Percentiles rank a stretch among this genome's conserved stretches.
phyloP scores from a whole-genome alignment of 2,797 vertebrate genomes.

The Centroberyx gerrardi region DNA sequence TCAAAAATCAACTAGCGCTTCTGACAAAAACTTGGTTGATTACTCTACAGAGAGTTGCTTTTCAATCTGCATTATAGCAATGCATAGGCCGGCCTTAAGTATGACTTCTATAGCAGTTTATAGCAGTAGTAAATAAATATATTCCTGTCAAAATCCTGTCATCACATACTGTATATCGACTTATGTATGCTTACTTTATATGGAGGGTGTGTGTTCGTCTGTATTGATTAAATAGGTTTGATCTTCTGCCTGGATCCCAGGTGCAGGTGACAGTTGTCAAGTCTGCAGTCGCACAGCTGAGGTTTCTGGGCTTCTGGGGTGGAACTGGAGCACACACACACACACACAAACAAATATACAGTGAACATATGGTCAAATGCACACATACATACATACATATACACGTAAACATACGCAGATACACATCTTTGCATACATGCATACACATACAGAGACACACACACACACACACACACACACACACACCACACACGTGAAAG shows the following conservation, averaged over 20 bases:
- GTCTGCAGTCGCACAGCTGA: conserved; percentile 71
- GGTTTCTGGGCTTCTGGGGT: conserved; percentile 71
- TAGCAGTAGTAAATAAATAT: too few relatives aligned
- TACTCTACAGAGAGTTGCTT: too few relatives aligned
- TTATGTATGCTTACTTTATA: conserved; percentile 59
- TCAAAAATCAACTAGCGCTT: too few relatives aligned
- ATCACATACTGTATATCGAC: neutral
- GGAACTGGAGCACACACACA: conserved; percentile 60
- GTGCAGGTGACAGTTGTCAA: conserved; percentile 60
- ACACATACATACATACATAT: neutral
- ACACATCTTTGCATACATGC: neutral
- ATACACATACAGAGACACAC: neutral
- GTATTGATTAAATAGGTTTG: accelerated
- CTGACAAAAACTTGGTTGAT: too few relatives aligned
- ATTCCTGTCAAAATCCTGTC: too few relatives aligned
- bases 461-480: neutral
- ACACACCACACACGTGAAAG: neutral
- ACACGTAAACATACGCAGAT: neutral
- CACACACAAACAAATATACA: neutral
- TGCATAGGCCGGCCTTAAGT: too few relatives aligned
- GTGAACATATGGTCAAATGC: neutral
- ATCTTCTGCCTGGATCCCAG: conserved; percentile 60
- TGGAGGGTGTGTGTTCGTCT: conserved; percentile 55
- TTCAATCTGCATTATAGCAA: too few relatives aligned
- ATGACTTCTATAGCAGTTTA: too few relatives aligned